These are phyloP conservation scores for Sebastes hopkinsi DNA, from an alignment of 2,797 vertebrate genomes.

Conservation along the genomic window DNA sequence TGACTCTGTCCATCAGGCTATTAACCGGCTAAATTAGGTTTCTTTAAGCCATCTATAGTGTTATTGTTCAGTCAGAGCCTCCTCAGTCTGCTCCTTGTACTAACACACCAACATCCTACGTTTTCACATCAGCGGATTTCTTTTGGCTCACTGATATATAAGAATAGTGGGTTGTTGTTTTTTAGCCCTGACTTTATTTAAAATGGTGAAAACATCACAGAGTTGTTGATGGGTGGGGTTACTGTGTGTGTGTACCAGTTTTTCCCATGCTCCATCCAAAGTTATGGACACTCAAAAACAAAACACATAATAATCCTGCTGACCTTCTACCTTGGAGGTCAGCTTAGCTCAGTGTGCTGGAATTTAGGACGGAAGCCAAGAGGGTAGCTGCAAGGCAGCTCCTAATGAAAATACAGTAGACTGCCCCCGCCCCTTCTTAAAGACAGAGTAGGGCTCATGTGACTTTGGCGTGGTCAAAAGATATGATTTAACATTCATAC, in stretches of 20 bases:
- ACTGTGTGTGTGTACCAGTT: background rate
- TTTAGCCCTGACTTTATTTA: background rate
- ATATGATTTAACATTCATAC: background rate
- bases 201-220: background rate
- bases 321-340: conserved; percentile 2
- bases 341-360: conserved; percentile 30
- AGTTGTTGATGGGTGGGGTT: background rate
- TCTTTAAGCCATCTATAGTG: conserved; percentile 27
- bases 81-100: background rate
- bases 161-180: background rate
- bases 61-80: conserved; percentile 38
- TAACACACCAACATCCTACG: background rate
- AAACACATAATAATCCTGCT: background rate
- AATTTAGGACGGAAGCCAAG: conserved; percentile 28
- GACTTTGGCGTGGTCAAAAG: background rate
- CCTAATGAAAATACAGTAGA: conserved; percentile 20
- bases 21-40: conserved; percentile 55
- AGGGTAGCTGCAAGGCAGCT: background rate
- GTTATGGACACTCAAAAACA: background rate
- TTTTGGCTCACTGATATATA: background rate
- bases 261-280: background rate
- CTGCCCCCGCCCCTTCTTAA: background rate
- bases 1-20: conserved; percentile 34
- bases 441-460: conserved; percentile 11
- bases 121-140: background rate